These are phyloP conservation scores for Dendrolimus houi DNA, from an alignment of 2,888 invertebrate genomes.

Conservation along the genomic window DNA sequence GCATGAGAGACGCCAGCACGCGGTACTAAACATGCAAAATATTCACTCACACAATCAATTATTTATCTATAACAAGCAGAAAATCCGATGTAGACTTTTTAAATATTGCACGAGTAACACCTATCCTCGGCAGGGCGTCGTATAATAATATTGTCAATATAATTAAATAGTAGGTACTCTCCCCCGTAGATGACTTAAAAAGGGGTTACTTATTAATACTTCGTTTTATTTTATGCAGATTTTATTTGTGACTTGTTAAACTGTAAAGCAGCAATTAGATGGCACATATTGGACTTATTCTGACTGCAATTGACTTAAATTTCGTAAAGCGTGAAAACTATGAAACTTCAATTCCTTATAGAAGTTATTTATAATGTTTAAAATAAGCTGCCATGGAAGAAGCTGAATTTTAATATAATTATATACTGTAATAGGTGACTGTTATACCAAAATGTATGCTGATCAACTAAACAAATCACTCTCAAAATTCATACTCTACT, in stretches of 20 bases:
- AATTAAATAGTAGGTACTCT: neutral
- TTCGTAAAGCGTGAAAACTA: slow-evolving; percentile 5
- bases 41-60: neutral
- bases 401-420: too few relatives aligned
- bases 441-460: too few relatives aligned
- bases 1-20: too few relatives aligned
- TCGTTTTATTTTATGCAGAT: too few relatives aligned
- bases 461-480: too few relatives aligned
- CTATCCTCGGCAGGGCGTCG: neutral
- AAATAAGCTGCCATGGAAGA: too few relatives aligned
- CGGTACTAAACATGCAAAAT: neutral
- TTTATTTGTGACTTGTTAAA: neutral
- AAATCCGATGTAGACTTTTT: neutral
- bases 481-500: neutral
- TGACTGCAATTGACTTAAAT: slow-evolving; percentile 16
- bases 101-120: neutral
- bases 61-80: neutral
- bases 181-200: neutral
- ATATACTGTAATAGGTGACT: too few relatives aligned
- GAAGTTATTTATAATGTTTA: neutral
- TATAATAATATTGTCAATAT: neutral
- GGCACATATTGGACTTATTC: neutral
- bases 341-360: neutral
- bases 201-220: too few relatives aligned
- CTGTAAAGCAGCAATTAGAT: neutral